Base-by-base conservation (phyloP, 1,140 invertebrate genomes). In the Pseudomyrmex dendroicus region DNA sequence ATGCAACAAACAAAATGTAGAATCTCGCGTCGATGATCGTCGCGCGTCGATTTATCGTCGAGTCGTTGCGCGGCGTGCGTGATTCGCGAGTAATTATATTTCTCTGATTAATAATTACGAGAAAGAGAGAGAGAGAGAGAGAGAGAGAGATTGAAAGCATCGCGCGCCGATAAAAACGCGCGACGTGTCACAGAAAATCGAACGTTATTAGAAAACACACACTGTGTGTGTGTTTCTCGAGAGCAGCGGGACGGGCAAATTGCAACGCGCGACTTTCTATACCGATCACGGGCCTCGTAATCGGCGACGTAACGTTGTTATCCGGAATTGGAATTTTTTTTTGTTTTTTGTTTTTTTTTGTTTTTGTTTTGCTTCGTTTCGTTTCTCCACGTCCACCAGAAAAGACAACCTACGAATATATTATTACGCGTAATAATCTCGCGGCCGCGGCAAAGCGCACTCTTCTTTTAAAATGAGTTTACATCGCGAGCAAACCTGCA, bases 61-160 rank as follows among this genome's bases (percentile, higher is more conserved):
- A 15, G 5, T 35, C 2, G 46, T 44, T 46, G 54, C n/a, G 12
- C n/a, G 13, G 15, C 4, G 7, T 15, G 20, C 2, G 20, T 4
- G 48, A 22, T 22, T 13, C 13, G 59, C 52, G 35, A 74, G 25
- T 77, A 83, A 83, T 83, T 64, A 83, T 56, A 20, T 20, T 20
- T 20, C 56, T 63, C 72, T 77, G 64, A 83, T 77, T 35, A 48
- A 13, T 20, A 44, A 83, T 77, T 77, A 62, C 44, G 9, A 4
- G 48, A 15, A 35, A 46, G 22, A 22, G 22, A 22, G 22, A 22
- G 48, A 15, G 48, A 46, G 22, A 22, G 22, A 22, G 22, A 22
- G 22, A 22, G 22, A 22, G 20, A 20, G 25, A 25, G 25, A 25
- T 3, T 7, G 35, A 48, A 77, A 77, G 59, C 15, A 46, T 25